Evolutionary conservation across 23 tunicate genomes (phyloP).

Genomic region (Phallusia fumigata): DNA sequence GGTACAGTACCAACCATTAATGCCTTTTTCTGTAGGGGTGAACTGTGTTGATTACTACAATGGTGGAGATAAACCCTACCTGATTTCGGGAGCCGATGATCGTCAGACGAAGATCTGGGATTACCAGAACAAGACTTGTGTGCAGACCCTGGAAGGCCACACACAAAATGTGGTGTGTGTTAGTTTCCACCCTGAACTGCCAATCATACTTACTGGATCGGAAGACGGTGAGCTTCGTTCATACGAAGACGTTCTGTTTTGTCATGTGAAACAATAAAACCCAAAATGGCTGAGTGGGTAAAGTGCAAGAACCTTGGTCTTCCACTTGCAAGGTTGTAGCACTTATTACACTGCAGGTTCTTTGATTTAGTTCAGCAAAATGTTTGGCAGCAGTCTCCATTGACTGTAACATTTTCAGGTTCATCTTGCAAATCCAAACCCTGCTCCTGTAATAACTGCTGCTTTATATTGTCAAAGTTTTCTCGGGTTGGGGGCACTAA

Average conservation of each 20-base stretch:
- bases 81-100: constrained; percentile 99
- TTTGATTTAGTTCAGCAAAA: neutral
- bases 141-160: constrained; percentile 98
- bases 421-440: neutral
- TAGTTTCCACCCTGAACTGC: constrained; percentile 94
- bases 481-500: too few species aligned
- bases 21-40: constrained; percentile 65
- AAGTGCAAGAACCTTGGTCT: too few species aligned
- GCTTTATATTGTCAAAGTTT: neutral
- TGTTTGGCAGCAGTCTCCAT: neutral
- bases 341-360: neutral
- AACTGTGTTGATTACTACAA: constrained; percentile 99
- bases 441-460: neutral
- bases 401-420: too few species aligned
- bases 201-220: constrained; percentile 98
- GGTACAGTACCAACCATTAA: too few species aligned
- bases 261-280: too few species aligned
- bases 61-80: constrained; percentile 99
- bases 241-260: neutral
- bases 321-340: neutral
- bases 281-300: too few species aligned
- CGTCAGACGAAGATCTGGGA: constrained; percentile 97
- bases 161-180: constrained; percentile 96
- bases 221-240: constrained; percentile 81
- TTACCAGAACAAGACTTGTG: constrained; percentile 99